Evolutionary conservation across 1,140 invertebrate genomes (phyloP), one percentile per base, ranked within the genome.

Genomic region (Drosophila repletoides): DNA sequence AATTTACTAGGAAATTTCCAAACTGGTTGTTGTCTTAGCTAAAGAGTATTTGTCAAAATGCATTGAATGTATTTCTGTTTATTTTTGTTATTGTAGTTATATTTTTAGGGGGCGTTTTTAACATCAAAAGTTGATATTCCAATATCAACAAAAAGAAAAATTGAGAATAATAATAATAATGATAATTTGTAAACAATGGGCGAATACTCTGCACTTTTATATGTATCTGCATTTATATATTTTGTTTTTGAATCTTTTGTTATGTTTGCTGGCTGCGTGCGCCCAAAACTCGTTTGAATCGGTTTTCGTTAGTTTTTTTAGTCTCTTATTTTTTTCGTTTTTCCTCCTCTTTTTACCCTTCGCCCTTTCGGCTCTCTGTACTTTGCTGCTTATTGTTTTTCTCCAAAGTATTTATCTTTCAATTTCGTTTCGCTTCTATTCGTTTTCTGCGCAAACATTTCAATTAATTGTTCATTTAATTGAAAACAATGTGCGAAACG

Each of bases 381-480:
- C 31, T 34, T 34, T 34, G 12, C 0, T 34, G 19, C 41, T 24
- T 33, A 26, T 15, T 36, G 21, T 36, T 15, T 43, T 45, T 36
- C 26, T 69, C 33, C 48, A 63, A 52, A 48, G 19, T 40, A 24
- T 40, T 56, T 56, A 36, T 48, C 60, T 31, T 60, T 63, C 38
- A 34, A 53, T 36, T 63, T 52, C 41, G 19, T 70, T 64, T 56
- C 33, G 26, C 41, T 67, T 31, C 34, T 29, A 12, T 28, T 55
- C 34, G 33, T 46, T 70, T 31, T 60, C 43, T 55, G 70, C 59
- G 64, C 77, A 84, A 79, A 74, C 79, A 79, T 72, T 84, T 86
- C 66, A 79, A 84, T 84, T 86, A 86, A 84, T 75, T 72, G 74
- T 45, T 71, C 71, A 64, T 60, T 72, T 73, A 84, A 86, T 84